A percentile compares a stretch with the other conserved stretches of the same genome.
Conservation (phyloP, 2,797 vertebrate genomes). For the Geotrypetes seraphini region DNA sequence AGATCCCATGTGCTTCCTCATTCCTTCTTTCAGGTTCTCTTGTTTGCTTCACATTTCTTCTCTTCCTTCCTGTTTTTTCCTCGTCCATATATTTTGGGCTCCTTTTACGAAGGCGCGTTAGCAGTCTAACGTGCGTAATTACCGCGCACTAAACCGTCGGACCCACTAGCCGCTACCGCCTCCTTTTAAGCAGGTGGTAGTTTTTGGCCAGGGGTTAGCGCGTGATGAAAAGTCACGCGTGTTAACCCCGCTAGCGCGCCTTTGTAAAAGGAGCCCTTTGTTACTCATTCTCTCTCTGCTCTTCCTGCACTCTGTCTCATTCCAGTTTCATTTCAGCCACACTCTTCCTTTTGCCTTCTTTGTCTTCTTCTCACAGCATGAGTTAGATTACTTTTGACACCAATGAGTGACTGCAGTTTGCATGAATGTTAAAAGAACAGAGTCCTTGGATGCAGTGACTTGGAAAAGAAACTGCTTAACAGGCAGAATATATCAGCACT, state of each 20-base stretch:
- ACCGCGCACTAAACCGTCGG: too few species aligned
- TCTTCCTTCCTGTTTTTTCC: too few species aligned
- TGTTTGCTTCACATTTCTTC: not conserved
- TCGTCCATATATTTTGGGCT: not conserved
- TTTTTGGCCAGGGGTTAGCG: too few species aligned
- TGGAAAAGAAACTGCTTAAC: slow-evolving; percentile 5
- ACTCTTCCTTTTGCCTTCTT: accelerated
- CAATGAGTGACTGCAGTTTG: not conserved
- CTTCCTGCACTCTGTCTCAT: slow-evolving; percentile 9
- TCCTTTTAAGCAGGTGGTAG: too few species aligned
- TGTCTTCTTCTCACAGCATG: not conserved
- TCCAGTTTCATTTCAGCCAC: not conserved
- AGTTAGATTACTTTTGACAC: not conserved
- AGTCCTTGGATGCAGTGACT: not conserved
- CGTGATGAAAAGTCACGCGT: too few species aligned
- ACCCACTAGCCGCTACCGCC: too few species aligned
- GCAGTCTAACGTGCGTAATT: too few species aligned
- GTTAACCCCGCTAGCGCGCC: too few species aligned
- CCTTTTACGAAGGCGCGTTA: too few species aligned
- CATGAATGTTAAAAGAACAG: not conserved
- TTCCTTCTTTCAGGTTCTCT: too few species aligned
- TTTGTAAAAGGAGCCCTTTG: too few species aligned
- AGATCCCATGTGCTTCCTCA: too few species aligned
- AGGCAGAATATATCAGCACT: not conserved
- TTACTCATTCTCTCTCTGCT: accelerated